Evolutionary conservation across 2,888 invertebrate species (phyloP).

Genomic region (Hemaris fuciformis): DNA sequence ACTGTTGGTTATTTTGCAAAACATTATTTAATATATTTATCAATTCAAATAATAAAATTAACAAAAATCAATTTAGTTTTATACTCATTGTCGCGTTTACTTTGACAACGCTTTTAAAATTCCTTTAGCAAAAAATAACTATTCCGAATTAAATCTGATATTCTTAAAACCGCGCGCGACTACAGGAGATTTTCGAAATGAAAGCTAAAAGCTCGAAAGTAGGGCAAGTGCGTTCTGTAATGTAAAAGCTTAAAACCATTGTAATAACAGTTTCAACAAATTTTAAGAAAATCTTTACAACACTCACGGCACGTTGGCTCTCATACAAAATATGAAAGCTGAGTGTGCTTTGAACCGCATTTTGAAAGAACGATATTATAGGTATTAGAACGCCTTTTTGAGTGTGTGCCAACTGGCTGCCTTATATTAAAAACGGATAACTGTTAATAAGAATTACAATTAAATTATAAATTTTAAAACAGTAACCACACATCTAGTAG

Average conservation of each 20-base stretch:
- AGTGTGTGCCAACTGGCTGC: not conserved
- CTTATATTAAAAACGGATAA: no score
- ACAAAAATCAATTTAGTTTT: no score
- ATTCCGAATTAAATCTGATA: constrained; percentile 2
- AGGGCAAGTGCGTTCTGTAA: constrained; percentile 18
- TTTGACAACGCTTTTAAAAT: not conserved
- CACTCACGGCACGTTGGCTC: not conserved
- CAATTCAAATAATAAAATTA: no score
- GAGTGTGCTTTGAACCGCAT: not conserved
- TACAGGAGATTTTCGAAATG: constrained; percentile 12
- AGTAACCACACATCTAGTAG: no score
- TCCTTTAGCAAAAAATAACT: not conserved
- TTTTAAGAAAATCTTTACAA: constrained; percentile 11
- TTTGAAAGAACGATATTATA: not conserved
- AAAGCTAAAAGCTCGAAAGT: constrained; percentile 18
- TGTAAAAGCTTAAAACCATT: constrained; percentile 15
- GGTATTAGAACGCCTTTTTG: not conserved
- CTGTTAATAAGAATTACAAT: no score
- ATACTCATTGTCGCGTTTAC: no score
- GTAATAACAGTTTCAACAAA: constrained; percentile 10
- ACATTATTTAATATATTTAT: no score
- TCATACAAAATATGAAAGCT: not conserved
- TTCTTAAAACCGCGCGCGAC: not conserved
- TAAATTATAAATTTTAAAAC: no score
- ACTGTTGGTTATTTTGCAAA: no score